phyloP scores from a whole-genome alignment of 2,113 vertebrate genomes.

The Ammodytes dubius region DNA sequence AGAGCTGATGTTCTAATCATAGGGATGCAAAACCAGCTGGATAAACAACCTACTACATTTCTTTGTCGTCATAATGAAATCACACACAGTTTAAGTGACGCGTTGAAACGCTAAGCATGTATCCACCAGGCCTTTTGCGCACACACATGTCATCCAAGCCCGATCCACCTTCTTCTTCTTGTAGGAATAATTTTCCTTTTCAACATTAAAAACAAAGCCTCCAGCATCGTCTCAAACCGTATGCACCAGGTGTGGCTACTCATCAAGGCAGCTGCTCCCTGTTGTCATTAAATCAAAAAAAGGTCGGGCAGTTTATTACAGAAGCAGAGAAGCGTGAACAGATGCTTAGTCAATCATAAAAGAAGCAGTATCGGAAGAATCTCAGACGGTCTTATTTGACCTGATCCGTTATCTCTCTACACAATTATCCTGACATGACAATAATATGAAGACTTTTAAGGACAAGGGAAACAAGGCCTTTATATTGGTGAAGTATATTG shows the following conservation, averaged over 20 bases:
- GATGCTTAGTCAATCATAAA: neutral
- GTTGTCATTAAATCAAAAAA: conserved; percentile 20
- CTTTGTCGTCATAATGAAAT: neutral
- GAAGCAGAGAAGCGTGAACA: conserved; percentile 11
- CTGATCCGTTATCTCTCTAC: neutral
- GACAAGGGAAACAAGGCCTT: neutral
- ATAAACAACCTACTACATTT: conserved; percentile 24
- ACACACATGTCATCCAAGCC: neutral
- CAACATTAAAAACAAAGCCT: conserved; percentile 2
- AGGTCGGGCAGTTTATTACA: neutral
- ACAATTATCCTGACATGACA: neutral
- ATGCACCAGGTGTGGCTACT: neutral
- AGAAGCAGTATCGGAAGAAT: neutral
- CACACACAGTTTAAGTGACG: neutral
- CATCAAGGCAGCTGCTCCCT: conserved; percentile 27
- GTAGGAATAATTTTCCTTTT: neutral
- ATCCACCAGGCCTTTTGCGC: too few relatives aligned
- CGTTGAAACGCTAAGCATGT: neutral
- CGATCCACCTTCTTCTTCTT: neutral
- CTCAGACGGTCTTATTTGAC: neutral
- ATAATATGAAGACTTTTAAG: neutral
- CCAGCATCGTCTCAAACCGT: conserved; percentile 2
- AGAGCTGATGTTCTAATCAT: conserved; percentile 56
- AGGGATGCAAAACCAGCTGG: conserved; percentile 21
- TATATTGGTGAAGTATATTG: neutral